Percentiles rank a stretch among this genome's conserved stretches.
Conservation (phyloP, 1,140 invertebrate genomes). For the Neodiprion fabricii region DNA sequence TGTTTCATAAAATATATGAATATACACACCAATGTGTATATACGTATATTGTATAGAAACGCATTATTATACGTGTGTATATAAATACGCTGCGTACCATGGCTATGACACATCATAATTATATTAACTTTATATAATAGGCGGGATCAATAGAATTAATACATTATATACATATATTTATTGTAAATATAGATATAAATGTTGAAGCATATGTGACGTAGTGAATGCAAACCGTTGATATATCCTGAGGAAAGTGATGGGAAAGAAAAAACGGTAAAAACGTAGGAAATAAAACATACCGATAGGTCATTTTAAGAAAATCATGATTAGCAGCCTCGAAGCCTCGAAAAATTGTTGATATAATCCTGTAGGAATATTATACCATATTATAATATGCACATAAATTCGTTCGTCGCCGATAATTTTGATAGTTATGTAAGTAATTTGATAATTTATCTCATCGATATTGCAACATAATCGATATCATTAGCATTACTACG, state of each 20-base stretch:
- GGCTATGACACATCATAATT: slow-evolving; percentile 55
- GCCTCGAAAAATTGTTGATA: background rate
- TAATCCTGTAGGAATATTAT: background rate
- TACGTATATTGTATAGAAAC: background rate
- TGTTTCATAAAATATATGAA: background rate
- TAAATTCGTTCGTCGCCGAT: background rate
- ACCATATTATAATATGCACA: too few species aligned
- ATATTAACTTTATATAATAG: slow-evolving; percentile 53
- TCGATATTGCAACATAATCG: too few species aligned
- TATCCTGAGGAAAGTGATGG: background rate
- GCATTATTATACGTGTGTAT: background rate
- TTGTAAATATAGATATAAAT: slow-evolving; percentile 46
- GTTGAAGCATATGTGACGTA: background rate
- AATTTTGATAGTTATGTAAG: background rate
- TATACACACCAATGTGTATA: background rate
- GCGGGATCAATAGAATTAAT: slow-evolving; percentile 52
- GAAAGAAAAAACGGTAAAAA: background rate
- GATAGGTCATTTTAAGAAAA: too few species aligned
- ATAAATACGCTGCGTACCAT: slow-evolving; percentile 23
- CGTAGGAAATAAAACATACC: too few species aligned
- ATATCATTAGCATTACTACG: too few species aligned
- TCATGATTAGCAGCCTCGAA: background rate
- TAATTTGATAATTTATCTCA: too few species aligned
- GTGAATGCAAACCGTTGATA: background rate
- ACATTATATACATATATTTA: slow-evolving; percentile 35